phyloP scores from a whole-genome alignment of 1,140 invertebrate genomes.

The Stenopsyche tienmushanensis region DNA sequence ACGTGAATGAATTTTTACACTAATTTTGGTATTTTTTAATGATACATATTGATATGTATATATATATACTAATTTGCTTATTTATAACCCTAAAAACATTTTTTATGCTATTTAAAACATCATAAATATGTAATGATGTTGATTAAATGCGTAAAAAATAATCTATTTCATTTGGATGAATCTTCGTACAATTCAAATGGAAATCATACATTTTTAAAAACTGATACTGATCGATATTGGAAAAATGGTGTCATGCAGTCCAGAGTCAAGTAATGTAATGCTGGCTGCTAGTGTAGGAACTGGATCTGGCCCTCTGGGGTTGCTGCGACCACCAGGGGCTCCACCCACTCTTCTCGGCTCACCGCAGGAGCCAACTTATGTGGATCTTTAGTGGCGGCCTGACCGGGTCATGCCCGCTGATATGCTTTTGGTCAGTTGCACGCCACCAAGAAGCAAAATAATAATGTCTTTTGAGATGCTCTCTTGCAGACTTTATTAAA shows the following conservation, averaged over 20 bases:
- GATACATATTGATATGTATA: too few species aligned
- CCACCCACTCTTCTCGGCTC: slow-evolving; percentile 64
- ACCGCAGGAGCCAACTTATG: slow-evolving; percentile 88
- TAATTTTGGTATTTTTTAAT: background rate
- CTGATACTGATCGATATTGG: slow-evolving; percentile 31
- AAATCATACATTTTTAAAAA: too few species aligned
- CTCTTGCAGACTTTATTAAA: too few species aligned
- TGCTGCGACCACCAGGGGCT: slow-evolving; percentile 54
- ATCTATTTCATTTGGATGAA: too few species aligned
- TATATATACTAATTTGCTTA: background rate
- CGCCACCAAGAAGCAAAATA: slow-evolving; percentile 1
- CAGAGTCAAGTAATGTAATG: slow-evolving; percentile 63
- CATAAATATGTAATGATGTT: background rate
- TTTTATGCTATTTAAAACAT: background rate
- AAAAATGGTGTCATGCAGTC: slow-evolving; percentile 48
- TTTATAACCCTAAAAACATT: background rate
- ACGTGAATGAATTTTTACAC: slow-evolving; percentile 3
- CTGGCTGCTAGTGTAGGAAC: slow-evolving; percentile 60
- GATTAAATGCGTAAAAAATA: too few species aligned
- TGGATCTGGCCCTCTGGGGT: slow-evolving; percentile 61
- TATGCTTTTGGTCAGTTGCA: slow-evolving; percentile 35
- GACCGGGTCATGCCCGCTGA: slow-evolving; percentile 59
- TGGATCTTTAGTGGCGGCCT: slow-evolving; percentile 85
- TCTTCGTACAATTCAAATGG: too few species aligned
- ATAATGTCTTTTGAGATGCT: too few species aligned